Evolutionary conservation across 2,797 vertebrate genomes (phyloP).

Genomic region (Ptychobarbus kaznakovi): DNA sequence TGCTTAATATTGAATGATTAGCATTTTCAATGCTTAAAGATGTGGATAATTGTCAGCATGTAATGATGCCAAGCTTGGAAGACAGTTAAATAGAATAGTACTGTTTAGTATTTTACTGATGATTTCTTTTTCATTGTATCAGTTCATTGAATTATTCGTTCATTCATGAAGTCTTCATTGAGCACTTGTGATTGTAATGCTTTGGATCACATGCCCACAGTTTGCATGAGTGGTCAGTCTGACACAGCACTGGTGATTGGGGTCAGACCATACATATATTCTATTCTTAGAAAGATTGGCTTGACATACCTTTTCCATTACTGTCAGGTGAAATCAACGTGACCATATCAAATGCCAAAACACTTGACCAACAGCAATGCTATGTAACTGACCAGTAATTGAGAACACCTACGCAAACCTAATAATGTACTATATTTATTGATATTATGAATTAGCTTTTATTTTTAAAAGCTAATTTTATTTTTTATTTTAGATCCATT

Average conservation of each 20-base stretch:
- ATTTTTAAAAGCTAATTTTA: not conserved
- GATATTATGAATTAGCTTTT: not conserved
- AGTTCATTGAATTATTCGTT: not conserved
- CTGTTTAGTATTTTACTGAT: not conserved
- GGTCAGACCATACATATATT: conserved; percentile 26
- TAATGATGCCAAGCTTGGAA: conserved; percentile 7
- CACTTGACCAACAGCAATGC: not conserved
- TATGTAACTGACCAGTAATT: not conserved
- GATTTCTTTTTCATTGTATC: not conserved
- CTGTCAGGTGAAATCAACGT: not conserved
- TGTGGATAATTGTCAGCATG: not conserved
- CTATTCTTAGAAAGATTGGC: conserved; percentile 45
- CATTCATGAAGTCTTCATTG: not conserved
- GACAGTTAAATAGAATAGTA: not conserved
- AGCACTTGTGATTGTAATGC: not conserved
- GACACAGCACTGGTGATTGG: not conserved
- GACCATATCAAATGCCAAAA: conserved; percentile 17
- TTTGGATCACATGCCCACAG: conserved; percentile 7
- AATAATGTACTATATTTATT: not conserved
- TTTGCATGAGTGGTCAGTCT: not conserved
- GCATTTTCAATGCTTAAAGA: not conserved
- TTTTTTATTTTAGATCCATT: not conserved
- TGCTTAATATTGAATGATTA: not conserved
- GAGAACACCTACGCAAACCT: not conserved
- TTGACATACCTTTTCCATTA: not conserved